These are phyloP conservation scores for Oryzias dopingdopingensis DNA, from an alignment of 2,797 vertebrate genomes.

Conservation along the genomic window DNA sequence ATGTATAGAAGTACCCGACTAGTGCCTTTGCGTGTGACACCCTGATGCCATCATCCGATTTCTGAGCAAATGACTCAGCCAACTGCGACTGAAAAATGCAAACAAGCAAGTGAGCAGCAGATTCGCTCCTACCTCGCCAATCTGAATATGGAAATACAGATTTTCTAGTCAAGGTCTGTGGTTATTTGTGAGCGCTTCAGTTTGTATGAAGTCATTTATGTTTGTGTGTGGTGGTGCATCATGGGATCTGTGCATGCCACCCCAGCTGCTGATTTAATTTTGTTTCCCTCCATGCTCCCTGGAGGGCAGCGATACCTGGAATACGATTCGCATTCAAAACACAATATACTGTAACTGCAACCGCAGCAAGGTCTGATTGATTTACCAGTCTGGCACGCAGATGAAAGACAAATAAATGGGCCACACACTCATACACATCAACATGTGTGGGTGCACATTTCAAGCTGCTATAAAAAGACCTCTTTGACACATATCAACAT, in stretches of 20 bases:
- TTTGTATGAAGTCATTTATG: conserved; percentile 41
- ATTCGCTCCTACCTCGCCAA: conserved; percentile 40
- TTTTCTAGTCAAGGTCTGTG: conserved; percentile 28
- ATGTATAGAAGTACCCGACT: conserved; percentile 14
- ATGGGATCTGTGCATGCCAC: conserved; percentile 8
- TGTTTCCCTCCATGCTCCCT: conserved; percentile 33
- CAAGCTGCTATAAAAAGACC: conserved; percentile 37
- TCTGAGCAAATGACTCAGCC: conserved; percentile 55
- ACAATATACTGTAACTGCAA: conserved; percentile 31
- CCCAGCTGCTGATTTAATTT: conserved; percentile 55
- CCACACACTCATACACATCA: conserved; percentile 7
- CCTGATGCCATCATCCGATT: conserved; percentile 47
- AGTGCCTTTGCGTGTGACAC: conserved; percentile 41
- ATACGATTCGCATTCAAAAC: conserved; percentile 49
- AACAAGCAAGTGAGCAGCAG: conserved; percentile 54
- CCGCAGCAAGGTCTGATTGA: conserved; percentile 39
- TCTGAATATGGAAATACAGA: conserved; percentile 57
- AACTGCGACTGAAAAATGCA: conserved; percentile 62
- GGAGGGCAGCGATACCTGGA: conserved; percentile 36
- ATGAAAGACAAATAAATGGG: conserved; percentile 37
- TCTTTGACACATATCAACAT: conserved; percentile 35
- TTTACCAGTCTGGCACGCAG: conserved; percentile 28
- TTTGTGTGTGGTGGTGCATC: conserved; percentile 15
- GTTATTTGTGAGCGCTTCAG: conserved; percentile 17
- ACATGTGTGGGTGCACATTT: conserved; percentile 22